These are phyloP conservation scores for Parnassius apollo DNA, from an alignment of 2,888 invertebrate genomes.

Conservation along the genomic window DNA sequence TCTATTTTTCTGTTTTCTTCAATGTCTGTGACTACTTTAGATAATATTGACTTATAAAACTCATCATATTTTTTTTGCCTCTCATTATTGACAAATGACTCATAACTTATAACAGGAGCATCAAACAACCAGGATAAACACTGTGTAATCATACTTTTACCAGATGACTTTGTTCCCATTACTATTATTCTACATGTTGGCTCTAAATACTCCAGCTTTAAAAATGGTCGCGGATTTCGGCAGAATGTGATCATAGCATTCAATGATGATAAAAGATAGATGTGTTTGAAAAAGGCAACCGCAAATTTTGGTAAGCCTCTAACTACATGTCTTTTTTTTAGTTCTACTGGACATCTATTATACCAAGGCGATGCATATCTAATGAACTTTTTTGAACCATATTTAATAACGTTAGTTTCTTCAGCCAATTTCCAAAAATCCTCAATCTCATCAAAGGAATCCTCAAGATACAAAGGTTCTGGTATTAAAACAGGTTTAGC, in stretches of 20 bases:
- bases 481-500: conserved; percentile 61
- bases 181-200: conserved; percentile 82
- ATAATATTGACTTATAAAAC: conserved; percentile 56
- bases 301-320: conserved; percentile 78
- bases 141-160: conserved; percentile 80
- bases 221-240: conserved; percentile 82
- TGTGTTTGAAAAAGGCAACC: conserved; percentile 82
- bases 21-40: conserved; percentile 64
- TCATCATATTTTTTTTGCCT: conserved; percentile 50
- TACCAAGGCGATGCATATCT: conserved; percentile 79
- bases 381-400: conserved; percentile 51
- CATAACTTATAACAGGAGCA: conserved; percentile 65
- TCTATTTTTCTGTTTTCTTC: conserved; percentile 55
- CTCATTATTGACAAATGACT: conserved; percentile 44
- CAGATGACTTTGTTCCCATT: conserved; percentile 81
- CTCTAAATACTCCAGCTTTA: conserved; percentile 79
- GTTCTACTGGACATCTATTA: conserved; percentile 83
- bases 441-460: conserved; percentile 57
- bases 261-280: conserved; percentile 80
- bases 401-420: conserved; percentile 49
- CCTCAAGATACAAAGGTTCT: conserved; percentile 61
- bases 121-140: conserved; percentile 79
- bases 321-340: conserved; percentile 74
- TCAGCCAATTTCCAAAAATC: conserved; percentile 66
- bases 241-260: conserved; percentile 77